Percentiles rank a stretch among this genome's conserved stretches.
phyloP scores from a whole-genome alignment of 1,140 invertebrate species.

The Trichogramma pretiosum region DNA sequence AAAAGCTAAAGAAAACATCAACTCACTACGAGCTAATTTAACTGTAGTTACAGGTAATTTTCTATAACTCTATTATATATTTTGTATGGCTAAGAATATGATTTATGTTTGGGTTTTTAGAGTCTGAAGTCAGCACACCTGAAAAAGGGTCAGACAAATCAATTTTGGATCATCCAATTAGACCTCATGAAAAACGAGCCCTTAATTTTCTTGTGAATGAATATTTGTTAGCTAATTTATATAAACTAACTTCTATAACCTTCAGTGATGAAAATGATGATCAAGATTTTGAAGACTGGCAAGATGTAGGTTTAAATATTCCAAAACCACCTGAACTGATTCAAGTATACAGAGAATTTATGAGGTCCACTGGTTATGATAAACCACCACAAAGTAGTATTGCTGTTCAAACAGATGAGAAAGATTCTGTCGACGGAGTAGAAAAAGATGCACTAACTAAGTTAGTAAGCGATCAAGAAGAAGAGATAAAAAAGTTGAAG shows the following conservation, averaged over 20 bases:
- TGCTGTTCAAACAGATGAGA: constrained; percentile 40
- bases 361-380: constrained; percentile 42
- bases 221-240: constrained; percentile 70
- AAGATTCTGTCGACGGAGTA: constrained; percentile 21
- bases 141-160: constrained; percentile 47
- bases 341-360: constrained; percentile 66
- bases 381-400: constrained; percentile 30
- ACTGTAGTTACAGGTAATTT: constrained; percentile 62
- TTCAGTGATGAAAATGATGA: constrained; percentile 88
- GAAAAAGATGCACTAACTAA: constrained; percentile 40
- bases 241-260: constrained; percentile 83
- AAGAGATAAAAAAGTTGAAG: constrained; percentile 50
- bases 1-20: constrained; percentile 81
- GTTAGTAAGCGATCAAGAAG: constrained; percentile 40
- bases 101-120: constrained; percentile 45
- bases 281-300: constrained; percentile 92
- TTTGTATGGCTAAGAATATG: too few species aligned
- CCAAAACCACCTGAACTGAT: constrained; percentile 69
- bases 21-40: constrained; percentile 69
- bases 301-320: constrained; percentile 83
- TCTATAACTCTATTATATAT: neutral
- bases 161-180: constrained; percentile 51
- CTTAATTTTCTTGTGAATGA: constrained; percentile 85
- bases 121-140: constrained; percentile 53
- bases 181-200: constrained; percentile 75